Percentiles rank a stretch among this genome's conserved stretches.
These are phyloP conservation scores for Gymnodraco acuticeps DNA, from an alignment of 2,797 vertebrate species.

Conservation along the genomic window DNA sequence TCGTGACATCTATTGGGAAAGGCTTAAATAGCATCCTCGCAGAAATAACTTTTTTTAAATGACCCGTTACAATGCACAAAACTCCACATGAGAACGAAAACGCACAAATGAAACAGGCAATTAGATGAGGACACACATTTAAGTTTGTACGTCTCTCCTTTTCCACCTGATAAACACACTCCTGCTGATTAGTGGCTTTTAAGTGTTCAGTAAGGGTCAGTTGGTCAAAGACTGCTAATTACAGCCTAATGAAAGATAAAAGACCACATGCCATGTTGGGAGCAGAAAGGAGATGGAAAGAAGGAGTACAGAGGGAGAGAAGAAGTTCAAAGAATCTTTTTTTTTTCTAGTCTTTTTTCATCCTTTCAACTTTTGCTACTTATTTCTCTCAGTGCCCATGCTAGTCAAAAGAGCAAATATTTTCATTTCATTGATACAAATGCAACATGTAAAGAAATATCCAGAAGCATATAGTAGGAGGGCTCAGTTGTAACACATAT, in stretches of 20 bases:
- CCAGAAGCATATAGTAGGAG: neutral
- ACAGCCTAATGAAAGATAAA: slow-evolving; percentile 69
- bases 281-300: slow-evolving; percentile 20
- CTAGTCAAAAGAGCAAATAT: slow-evolving; percentile 7
- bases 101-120: slow-evolving; percentile 18
- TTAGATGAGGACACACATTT: slow-evolving; percentile 37
- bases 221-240: slow-evolving; percentile 66
- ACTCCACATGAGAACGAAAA: neutral
- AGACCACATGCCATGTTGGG: slow-evolving; percentile 23
- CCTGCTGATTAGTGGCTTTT: slow-evolving; percentile 63
- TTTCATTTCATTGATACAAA: slow-evolving; percentile 7
- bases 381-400: slow-evolving; percentile 6
- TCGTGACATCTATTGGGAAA: slow-evolving; percentile 8
- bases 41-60: slow-evolving; percentile 31
- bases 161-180: slow-evolving; percentile 54
- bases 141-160: slow-evolving; percentile 20
- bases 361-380: neutral
- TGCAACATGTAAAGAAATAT: slow-evolving; percentile 15
- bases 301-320: slow-evolving; percentile 9
- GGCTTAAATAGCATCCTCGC: slow-evolving; percentile 17
- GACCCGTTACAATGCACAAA: neutral
- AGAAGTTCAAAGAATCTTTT: slow-evolving; percentile 25
- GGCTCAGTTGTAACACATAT: slow-evolving; percentile 30
- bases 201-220: slow-evolving; percentile 62
- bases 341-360: neutral